Conservation (phyloP, 2,797 vertebrate species). For the Caiman crocodilus region DNA sequence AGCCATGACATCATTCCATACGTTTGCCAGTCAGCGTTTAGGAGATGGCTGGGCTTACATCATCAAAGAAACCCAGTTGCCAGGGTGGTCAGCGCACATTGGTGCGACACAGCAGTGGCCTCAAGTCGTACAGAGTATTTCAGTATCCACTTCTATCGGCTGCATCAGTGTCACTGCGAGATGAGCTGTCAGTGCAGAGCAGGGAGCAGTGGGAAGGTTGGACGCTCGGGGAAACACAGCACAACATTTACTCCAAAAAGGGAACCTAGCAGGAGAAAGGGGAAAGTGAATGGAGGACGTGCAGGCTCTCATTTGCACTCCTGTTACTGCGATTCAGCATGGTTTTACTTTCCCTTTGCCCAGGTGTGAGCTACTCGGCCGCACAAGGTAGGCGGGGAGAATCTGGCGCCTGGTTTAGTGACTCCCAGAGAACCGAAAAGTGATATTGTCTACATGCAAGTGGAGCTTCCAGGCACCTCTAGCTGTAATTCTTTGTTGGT, state of each 20-base stretch:
- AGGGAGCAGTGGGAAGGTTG: neutral
- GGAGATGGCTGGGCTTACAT: neutral
- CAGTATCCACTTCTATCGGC: neutral
- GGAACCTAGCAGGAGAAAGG: neutral
- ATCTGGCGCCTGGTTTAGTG: neutral
- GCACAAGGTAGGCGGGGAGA: neutral
- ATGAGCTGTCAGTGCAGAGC: neutral
- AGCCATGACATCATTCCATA: neutral
- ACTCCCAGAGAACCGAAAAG: neutral
- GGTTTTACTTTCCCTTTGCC: neutral
- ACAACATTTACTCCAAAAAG: neutral
- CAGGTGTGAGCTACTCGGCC: neutral
- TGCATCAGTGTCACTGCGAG: neutral
- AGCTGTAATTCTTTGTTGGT: neutral
- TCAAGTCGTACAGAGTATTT: neutral
- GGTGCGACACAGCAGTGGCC: neutral
- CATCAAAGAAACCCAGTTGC: neutral
- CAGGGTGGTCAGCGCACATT: neutral
- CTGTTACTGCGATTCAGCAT: neutral
- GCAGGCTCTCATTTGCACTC: neutral
- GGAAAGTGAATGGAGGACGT: neutral
- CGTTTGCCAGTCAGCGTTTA: neutral
- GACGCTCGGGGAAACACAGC: neutral
- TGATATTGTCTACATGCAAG: neutral
- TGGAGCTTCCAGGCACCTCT: neutral